Evolutionary conservation across 2,113 vertebrate species (phyloP).

Genomic region (Eulemur rufifrons): DNA sequence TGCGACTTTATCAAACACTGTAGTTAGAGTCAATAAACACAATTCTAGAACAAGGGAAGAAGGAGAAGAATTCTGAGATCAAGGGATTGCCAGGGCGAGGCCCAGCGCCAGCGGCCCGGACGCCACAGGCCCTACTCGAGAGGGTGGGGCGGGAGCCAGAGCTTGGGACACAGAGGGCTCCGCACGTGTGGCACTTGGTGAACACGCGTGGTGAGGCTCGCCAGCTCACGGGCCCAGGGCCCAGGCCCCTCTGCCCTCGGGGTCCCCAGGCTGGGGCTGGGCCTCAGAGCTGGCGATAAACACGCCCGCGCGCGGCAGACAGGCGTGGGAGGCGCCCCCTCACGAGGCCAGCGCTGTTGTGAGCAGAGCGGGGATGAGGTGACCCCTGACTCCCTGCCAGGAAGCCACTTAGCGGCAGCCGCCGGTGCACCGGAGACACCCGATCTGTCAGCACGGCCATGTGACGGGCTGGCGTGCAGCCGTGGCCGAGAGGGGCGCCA

Average conservation of each 20-base stretch:
- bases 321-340: slow-evolving; percentile 20
- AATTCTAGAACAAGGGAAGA: too few relatives aligned
- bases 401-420: slow-evolving; percentile 71
- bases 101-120: not conserved
- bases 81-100: not conserved
- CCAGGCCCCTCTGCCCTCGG: not conserved
- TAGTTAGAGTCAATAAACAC: too few relatives aligned
- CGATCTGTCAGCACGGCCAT: slow-evolving; percentile 54
- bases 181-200: accelerated
- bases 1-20: too few relatives aligned
- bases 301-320: not conserved
- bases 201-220: accelerated
- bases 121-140: not conserved
- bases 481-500: not conserved
- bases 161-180: not conserved
- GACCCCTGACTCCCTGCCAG: slow-evolving; percentile 70
- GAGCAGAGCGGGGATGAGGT: slow-evolving; percentile 42
- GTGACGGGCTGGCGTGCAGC: not conserved
- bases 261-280: not conserved
- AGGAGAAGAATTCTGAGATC: not conserved
- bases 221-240: not conserved
- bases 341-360: not conserved
- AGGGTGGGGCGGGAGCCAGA: not conserved
- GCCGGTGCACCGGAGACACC: slow-evolving; percentile 53
- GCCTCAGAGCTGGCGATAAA: not conserved